These are phyloP conservation scores for Nudaria mundana DNA, from an alignment of 2,888 invertebrate genomes.

Conservation along the genomic window DNA sequence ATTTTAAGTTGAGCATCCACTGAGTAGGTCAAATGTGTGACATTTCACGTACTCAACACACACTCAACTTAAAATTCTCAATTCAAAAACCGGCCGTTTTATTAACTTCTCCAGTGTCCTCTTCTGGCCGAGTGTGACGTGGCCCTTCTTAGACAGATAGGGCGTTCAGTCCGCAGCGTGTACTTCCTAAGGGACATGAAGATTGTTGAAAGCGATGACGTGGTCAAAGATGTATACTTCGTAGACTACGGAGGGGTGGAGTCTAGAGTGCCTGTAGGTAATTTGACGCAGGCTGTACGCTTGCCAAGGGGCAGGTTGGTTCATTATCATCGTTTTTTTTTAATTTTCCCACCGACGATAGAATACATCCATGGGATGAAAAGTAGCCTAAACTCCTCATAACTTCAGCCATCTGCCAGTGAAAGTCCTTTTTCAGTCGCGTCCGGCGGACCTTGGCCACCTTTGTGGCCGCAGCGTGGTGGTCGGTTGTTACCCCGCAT, in stretches of 20 bases:
- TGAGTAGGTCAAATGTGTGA: too few relatives aligned
- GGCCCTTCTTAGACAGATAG: constrained; percentile 56
- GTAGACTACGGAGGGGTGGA: constrained; percentile 55
- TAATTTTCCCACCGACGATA: too few relatives aligned
- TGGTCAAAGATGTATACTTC: constrained; percentile 54
- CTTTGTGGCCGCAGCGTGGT: too few relatives aligned
- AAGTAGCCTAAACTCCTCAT: too few relatives aligned
- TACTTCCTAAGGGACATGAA: constrained; percentile 52
- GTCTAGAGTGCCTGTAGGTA: constrained; percentile 22
- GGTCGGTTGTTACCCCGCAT: too few relatives aligned
- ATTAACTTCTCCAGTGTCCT: constrained; percentile 47
- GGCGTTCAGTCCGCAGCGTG: constrained; percentile 54
- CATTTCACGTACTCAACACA: too few relatives aligned
- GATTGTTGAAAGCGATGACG: constrained; percentile 50
- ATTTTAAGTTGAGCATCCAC: too few relatives aligned
- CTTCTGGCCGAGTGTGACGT: constrained; percentile 51
- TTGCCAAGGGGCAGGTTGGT: constrained; percentile 52
- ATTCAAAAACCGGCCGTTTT: background rate
- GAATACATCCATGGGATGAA: too few relatives aligned
- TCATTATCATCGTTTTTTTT: too few relatives aligned
- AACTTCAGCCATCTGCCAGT: too few relatives aligned
- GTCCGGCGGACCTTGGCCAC: too few relatives aligned
- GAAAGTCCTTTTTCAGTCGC: too few relatives aligned
- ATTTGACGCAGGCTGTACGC: constrained; percentile 18
- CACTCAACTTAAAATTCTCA: background rate